Evolutionary conservation across 2,888 invertebrate species (phyloP), one percentile per base, ranked within the genome.

Genomic region (Trissoscelio sp.): DNA sequence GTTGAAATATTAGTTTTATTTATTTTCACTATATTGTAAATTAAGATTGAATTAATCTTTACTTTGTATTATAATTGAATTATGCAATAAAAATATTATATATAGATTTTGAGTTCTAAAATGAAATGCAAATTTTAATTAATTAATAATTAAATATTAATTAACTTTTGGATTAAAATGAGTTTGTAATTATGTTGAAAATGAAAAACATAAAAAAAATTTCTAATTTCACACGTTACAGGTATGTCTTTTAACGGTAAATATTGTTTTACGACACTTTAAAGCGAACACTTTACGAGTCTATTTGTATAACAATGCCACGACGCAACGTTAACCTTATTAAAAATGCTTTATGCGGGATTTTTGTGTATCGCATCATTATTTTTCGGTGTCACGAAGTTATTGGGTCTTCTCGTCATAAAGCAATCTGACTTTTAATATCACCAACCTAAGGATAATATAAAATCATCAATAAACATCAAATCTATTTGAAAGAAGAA

Each of bases 351-450:
- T 57, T 22, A 46, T 42, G 14, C 34, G 1, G 6, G 9, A 67
- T 53, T 67, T 67, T 67, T 67, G 51, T 67, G 12, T 53, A 24
- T 37, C 22, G 39, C 42, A 24, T 42, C 42, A 55, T 28, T 67
- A 55, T 42, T 53, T 67, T 44, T 67, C 20, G 67, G 31, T 67
- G 53, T 42, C 67, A 67, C 55, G 53, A 28, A 42, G 42, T 51
- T 66, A 48, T 64, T 48, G 12, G 62, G 16, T 62, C 22, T 34
- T 18, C 46, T 64, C 14, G 24, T 51, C 39, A 16, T 66, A 39
- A 51, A 51, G 28, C 1, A 60, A 44, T 39, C 58, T 0, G 9
- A 3, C 9, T 58, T 42, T 60, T 28, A 44, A 58, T 39, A 39
- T 14, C 39, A 14, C 34, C 3, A 39, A 39, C 6, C n/a, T 12